Evolutionary conservation across 2,113 vertebrate species (phyloP).

Genomic region (Ageneiosus marmoratus): DNA sequence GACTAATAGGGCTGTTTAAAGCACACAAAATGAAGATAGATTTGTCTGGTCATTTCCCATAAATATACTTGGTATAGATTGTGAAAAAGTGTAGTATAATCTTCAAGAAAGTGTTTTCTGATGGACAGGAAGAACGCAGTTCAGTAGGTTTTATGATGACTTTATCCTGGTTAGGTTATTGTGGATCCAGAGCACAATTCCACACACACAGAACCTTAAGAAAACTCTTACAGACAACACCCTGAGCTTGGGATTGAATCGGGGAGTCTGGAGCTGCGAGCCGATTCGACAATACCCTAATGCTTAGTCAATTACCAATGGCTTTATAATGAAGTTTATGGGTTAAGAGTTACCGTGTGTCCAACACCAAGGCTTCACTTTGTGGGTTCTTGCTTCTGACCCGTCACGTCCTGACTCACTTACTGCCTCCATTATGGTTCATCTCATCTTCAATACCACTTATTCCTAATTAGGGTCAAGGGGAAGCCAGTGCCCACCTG

Average conservation of each 20-base stretch:
- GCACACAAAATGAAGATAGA: slow-evolving; percentile 53
- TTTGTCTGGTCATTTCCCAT: not conserved
- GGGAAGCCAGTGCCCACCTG: too few species aligned
- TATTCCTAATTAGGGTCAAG: too few species aligned
- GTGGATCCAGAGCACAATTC: not conserved
- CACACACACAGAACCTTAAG: not conserved
- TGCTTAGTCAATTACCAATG: too few species aligned
- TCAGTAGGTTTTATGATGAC: not conserved
- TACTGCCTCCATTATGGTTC: slow-evolving; percentile 32
- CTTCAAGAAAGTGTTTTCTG: not conserved
- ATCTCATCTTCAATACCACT: too few species aligned
- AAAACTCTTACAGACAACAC: not conserved
- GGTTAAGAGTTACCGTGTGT: not conserved
- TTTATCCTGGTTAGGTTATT: not conserved
- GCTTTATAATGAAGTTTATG: too few species aligned
- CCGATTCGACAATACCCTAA: not conserved
- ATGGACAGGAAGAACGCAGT: not conserved
- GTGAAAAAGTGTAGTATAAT: not conserved
- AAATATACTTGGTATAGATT: not conserved
- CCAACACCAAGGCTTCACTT: not conserved
- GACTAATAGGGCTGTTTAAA: slow-evolving; percentile 47
- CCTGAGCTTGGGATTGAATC: not conserved
- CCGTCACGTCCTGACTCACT: slow-evolving; percentile 52
- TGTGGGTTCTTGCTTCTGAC: not conserved
- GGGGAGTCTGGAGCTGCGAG: not conserved